A percentile compares a stretch with the other conserved stretches of the same genome.
Conservation (phyloP, 2,888 invertebrate species). For the Falcaria lacertinaria region DNA sequence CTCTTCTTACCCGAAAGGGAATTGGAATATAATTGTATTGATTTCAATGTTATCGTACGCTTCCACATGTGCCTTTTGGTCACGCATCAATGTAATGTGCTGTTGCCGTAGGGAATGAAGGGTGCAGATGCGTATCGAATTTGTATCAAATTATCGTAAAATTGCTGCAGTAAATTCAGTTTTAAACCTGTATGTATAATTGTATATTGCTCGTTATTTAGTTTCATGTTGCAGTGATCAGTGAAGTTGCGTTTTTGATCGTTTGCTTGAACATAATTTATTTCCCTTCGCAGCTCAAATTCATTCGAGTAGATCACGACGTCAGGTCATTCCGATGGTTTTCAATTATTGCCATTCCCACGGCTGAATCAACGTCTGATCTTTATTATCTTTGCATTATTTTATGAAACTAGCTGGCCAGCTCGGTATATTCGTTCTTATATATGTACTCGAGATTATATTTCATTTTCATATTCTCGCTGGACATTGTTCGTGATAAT, state of each 20-base stretch:
- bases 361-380: slow-evolving; percentile 34
- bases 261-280: slow-evolving; percentile 16
- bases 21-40: too few relatives aligned
- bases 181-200: background rate
- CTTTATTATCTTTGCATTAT: slow-evolving; percentile 31
- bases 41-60: too few relatives aligned
- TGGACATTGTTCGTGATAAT: background rate
- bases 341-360: slow-evolving; percentile 58
- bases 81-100: too few relatives aligned
- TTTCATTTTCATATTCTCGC: background rate
- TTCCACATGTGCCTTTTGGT: too few relatives aligned
- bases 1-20: too few relatives aligned
- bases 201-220: too few relatives aligned
- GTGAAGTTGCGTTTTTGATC: slow-evolving; percentile 11
- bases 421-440: background rate
- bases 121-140: background rate
- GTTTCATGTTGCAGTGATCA: too few relatives aligned
- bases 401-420: slow-evolving; percentile 16
- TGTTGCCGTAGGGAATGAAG: too few relatives aligned
- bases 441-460: background rate
- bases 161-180: background rate
- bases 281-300: slow-evolving; percentile 31
- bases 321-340: slow-evolving; percentile 45
- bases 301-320: slow-evolving; percentile 45
- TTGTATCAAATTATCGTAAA: background rate